Evolutionary conservation across 1,140 invertebrate species (phyloP).

Genomic region (Diorhabda elongata): DNA sequence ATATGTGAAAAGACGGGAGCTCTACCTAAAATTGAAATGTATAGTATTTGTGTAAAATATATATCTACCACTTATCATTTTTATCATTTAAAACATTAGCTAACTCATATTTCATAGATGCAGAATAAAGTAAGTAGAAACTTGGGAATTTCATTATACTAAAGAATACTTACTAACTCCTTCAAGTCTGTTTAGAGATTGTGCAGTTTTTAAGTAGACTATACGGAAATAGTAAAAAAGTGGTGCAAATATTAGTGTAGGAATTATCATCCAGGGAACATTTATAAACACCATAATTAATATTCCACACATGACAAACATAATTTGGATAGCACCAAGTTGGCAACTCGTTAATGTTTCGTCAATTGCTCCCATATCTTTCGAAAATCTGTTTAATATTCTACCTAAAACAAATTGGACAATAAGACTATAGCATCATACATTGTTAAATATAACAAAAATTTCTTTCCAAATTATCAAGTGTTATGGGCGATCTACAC

Average conservation of each 20-base stretch:
- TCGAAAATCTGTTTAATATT: conserved; percentile 72
- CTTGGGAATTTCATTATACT: too few relatives aligned
- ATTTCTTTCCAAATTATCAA: too few relatives aligned
- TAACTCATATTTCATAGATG: too few relatives aligned
- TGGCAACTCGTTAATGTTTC: conserved; percentile 76
- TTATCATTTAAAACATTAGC: too few relatives aligned
- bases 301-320: conserved; percentile 50
- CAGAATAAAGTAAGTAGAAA: too few relatives aligned
- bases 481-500: too few relatives aligned
- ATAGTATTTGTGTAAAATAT: too few relatives aligned
- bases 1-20: conserved; percentile 77
- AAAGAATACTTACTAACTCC: conserved; percentile 51
- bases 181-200: conserved; percentile 84
- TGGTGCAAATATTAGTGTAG: conserved; percentile 62
- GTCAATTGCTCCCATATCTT: conserved; percentile 78
- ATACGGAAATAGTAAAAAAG: conserved; percentile 70
- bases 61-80: too few relatives aligned
- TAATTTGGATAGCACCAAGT: conserved; percentile 72
- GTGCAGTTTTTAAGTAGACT: conserved; percentile 77
- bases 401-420: conserved; percentile 35
- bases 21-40: conserved; percentile 41
- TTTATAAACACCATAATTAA: conserved; percentile 69
- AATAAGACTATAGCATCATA: too few relatives aligned
- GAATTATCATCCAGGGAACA: conserved; percentile 68
- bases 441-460: too few relatives aligned